These are phyloP conservation scores for Cryptops parisi DNA, from an alignment of 2,888 invertebrate species.

Conservation along the genomic window DNA sequence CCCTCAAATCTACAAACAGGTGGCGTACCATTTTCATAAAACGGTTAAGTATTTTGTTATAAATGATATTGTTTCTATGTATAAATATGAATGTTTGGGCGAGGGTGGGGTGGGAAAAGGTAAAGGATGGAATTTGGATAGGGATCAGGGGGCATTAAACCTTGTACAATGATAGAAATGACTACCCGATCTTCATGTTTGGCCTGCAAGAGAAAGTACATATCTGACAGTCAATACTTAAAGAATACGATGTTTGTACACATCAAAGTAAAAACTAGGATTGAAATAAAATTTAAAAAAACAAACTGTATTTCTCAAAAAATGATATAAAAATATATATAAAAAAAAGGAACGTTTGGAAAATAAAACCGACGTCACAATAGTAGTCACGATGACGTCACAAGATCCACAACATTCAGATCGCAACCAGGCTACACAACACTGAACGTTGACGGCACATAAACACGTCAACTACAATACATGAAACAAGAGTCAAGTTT, in stretches of 20 bases:
- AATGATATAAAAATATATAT: background rate
- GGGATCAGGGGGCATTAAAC: too few species aligned
- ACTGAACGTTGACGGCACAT: constrained; percentile 8
- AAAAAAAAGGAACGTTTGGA: background rate
- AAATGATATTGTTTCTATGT: constrained; percentile 14
- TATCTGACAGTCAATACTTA: constrained; percentile 2
- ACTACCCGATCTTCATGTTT: constrained; percentile 7
- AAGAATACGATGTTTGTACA: background rate
- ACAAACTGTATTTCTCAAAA: background rate
- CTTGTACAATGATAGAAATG: constrained; percentile 15
- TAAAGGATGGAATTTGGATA: too few species aligned
- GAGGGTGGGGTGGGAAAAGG: too few species aligned
- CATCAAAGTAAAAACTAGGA: background rate
- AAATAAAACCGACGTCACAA: constrained; percentile 11
- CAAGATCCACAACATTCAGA: constrained; percentile 12
- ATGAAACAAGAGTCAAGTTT: background rate
- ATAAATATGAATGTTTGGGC: constrained; percentile 14
- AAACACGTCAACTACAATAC: constrained; percentile 12
- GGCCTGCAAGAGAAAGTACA: constrained; percentile 6
- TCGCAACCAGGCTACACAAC: constrained; percentile 14
- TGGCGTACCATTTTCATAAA: constrained; percentile 7
- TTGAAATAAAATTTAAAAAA: background rate
- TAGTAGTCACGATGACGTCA: constrained; percentile 8
- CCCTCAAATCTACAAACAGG: constrained; percentile 13
- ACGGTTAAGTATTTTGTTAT: constrained; percentile 6